Conservation (phyloP, 2,797 vertebrate species). For the Peromyscus melanophrys region DNA sequence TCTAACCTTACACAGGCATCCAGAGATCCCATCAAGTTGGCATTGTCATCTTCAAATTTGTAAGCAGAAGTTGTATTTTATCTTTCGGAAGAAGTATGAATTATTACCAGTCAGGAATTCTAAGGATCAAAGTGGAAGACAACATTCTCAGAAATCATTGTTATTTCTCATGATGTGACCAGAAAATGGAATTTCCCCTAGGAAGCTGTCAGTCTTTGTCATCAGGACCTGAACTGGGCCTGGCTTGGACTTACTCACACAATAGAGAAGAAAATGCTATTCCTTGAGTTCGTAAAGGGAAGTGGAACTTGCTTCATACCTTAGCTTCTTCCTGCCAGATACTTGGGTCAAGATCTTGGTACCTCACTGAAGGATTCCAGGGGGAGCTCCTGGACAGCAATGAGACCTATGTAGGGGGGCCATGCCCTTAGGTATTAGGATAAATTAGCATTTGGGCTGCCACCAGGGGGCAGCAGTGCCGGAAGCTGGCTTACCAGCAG, state of each 20-base stretch:
- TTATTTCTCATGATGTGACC: slow-evolving; percentile 20
- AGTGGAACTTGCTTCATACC: background rate
- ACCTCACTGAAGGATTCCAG: slow-evolving; percentile 3
- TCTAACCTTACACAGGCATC: too few relatives aligned
- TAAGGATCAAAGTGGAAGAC: background rate
- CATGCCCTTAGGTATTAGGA: background rate
- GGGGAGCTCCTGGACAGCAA: background rate
- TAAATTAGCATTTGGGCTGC: background rate
- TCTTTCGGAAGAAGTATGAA: background rate
- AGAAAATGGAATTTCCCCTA: slow-evolving; percentile 36
- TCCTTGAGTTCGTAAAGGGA: background rate
- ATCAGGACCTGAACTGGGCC: background rate
- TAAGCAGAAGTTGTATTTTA: slow-evolving; percentile 36
- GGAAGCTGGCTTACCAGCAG: background rate
- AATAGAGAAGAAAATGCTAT: slow-evolving; percentile 1
- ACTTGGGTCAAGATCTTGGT: slow-evolving; percentile 30
- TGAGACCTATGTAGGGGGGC: background rate
- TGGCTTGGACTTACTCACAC: background rate
- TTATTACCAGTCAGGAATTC: slow-evolving; percentile 28
- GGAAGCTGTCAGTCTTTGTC: slow-evolving; percentile 41
- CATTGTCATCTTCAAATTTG: slow-evolving; percentile 43
- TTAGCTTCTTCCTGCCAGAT: slow-evolving; percentile 23
- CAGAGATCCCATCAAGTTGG: background rate
- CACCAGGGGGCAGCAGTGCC: background rate
- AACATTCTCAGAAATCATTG: slow-evolving; percentile 35